phyloP scores from a whole-genome alignment of 2,113 vertebrate species.

The Sinosuthora webbiana region DNA sequence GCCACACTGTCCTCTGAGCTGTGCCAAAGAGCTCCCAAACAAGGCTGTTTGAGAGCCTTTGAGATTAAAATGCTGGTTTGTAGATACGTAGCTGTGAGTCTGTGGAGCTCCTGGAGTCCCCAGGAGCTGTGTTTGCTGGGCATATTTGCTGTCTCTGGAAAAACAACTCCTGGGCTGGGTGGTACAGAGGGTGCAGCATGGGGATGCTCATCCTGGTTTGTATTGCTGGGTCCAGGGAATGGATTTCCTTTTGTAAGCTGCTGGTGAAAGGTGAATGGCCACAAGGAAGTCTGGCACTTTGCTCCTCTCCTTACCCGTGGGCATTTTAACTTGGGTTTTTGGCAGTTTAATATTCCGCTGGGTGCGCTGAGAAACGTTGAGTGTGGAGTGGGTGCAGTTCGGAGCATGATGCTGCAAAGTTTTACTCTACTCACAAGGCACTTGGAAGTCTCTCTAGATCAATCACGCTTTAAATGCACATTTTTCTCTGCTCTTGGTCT shows the following conservation, averaged over 20 bases:
- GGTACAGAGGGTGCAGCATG: not conserved
- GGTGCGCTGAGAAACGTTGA: fast-evolving
- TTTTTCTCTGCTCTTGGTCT: slow-evolving; percentile 31
- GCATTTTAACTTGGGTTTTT: not conserved
- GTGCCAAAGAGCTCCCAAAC: not conserved
- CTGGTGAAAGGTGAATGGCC: not conserved
- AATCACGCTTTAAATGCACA: not conserved
- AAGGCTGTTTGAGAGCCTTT: not conserved
- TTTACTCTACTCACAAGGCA: not conserved
- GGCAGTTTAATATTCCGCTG: not conserved
- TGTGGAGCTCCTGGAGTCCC: not conserved
- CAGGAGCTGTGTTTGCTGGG: not conserved
- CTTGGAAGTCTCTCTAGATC: slow-evolving; percentile 27
- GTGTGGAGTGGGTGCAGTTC: not conserved
- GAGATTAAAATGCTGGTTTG: not conserved
- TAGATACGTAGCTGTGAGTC: not conserved
- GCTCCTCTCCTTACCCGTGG: not conserved
- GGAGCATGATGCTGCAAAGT: slow-evolving; percentile 16
- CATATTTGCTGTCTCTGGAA: fast-evolving
- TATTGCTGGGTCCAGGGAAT: not conserved
- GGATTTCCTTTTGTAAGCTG: not conserved
- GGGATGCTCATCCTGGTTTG: not conserved
- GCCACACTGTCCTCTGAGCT: not conserved
- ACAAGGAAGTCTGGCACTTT: not conserved
- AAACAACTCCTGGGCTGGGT: not conserved